A percentile compares a stretch with the other conserved stretches of the same genome.
Conservation (phyloP, 1,140 invertebrate genomes). For the Sycophila sp. region DNA sequence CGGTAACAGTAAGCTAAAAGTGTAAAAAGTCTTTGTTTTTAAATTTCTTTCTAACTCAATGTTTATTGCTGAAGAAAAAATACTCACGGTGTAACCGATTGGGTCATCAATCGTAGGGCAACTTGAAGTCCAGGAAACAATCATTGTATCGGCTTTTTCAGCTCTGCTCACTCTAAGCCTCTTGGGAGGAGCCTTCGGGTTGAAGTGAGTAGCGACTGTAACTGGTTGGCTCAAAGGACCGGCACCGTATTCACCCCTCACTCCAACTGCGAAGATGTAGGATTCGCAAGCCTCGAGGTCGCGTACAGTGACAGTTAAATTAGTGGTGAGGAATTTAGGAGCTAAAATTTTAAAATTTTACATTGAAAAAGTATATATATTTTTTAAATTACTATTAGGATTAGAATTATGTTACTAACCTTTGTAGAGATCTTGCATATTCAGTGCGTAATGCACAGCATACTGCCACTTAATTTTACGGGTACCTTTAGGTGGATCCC, state of each 20-base stretch:
- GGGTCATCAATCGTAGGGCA: constrained; percentile 66
- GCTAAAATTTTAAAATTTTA: constrained; percentile 58
- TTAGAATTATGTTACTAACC: constrained; percentile 48
- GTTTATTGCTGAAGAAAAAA: neutral
- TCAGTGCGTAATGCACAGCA: constrained; percentile 72
- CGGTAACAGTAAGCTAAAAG: constrained; percentile 69
- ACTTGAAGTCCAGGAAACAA: constrained; percentile 67
- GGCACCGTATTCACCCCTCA: constrained; percentile 71
- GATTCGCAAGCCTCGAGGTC: constrained; percentile 77
- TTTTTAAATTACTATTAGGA: constrained; percentile 15
- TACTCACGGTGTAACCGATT: constrained; percentile 70
- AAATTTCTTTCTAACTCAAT: constrained; percentile 1
- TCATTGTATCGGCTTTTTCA: constrained; percentile 66
- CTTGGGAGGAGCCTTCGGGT: constrained; percentile 71
- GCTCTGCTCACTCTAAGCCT: constrained; percentile 59
- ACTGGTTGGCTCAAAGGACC: constrained; percentile 72
- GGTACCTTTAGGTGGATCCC: constrained; percentile 70
- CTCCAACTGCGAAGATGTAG: constrained; percentile 78
- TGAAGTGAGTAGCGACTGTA: constrained; percentile 72
- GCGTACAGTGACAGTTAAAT: constrained; percentile 70
- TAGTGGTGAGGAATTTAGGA: constrained; percentile 67
- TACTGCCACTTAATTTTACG: constrained; percentile 71
- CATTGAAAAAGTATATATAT: constrained; percentile 10
- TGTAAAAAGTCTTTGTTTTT: constrained; percentile 32
- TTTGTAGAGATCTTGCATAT: constrained; percentile 64